Evolutionary conservation across 2,797 vertebrate species (phyloP), one percentile per base, ranked within the genome.

Genomic region (Tolypeutes matacus): DNA sequence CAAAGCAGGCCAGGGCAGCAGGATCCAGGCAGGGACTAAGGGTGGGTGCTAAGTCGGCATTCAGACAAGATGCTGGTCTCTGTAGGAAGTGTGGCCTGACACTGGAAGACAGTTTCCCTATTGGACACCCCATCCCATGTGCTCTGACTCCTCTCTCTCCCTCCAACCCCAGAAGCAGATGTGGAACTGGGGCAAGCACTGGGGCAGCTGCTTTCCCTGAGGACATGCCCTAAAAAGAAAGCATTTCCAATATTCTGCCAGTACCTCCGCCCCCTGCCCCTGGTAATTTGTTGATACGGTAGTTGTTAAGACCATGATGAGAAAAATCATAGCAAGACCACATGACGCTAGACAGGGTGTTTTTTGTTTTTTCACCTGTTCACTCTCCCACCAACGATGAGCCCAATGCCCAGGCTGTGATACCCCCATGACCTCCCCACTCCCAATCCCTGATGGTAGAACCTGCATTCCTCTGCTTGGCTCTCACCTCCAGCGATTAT

Each of bases 221-320:
- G 77, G n/a, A 84, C 3, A 3, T 83, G 83, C 58, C 85, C 20
- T 70, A 31, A 85, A 70, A 93, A 56, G 9, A 73, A 64, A 86
- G 11, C 2, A 46, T 39, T 90, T 87, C 77, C 39, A 62, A 7
- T 56, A 60, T 65, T 46, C 46, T 46, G 46, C 46, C 7, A 46
- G 11, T 11, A 11, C 46, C 46, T 9, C 46, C 7, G 39, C 70
- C 81, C 36, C 87, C 67, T 62, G 1, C 14, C 12, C 23, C 34
- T 56, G 42, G 21, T 51, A 65, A 87, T 70, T 87, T 93, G 67
- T 69, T 56, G 56, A 80, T n/a, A 64, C 1, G 3, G 31, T 58
- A n/a, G 15, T 84, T 87, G 27, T 65, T 72, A 86, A 29, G 42
- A 72, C 46, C 2, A 36, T 7, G 20, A 46, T 92, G 21, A 53